These are phyloP conservation scores for Danaus melanippus DNA, from an alignment of 1,140 invertebrate genomes.

Conservation along the genomic window DNA sequence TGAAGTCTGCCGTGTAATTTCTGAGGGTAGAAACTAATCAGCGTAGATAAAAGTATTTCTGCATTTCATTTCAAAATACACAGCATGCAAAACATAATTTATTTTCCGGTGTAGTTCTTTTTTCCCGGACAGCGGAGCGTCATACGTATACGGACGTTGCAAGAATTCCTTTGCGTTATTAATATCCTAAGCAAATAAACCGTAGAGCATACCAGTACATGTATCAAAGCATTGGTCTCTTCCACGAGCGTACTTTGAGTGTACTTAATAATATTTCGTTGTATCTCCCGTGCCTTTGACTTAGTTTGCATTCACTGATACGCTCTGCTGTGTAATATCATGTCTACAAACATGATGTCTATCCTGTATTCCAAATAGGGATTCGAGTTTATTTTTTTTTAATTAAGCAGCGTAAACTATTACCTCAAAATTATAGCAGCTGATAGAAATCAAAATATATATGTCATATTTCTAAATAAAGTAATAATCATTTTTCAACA, in stretches of 20 bases:
- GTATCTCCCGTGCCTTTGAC: conserved; percentile 17
- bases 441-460: too few species aligned
- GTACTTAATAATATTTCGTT: conserved; percentile 16
- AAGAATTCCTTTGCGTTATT: conserved; percentile 18
- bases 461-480: too few species aligned
- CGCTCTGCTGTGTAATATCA: conserved; percentile 13
- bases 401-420: conserved; percentile 3
- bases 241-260: conserved; percentile 10
- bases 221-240: conserved; percentile 14
- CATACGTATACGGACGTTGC: conserved; percentile 6
- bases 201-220: conserved; percentile 6
- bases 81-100: conserved; percentile 10
- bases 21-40: too few species aligned
- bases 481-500: too few species aligned
- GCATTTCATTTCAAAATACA: conserved; percentile 8
- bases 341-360: conserved; percentile 8
- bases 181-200: conserved; percentile 18
- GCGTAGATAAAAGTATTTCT: neutral
- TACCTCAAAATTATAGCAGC: neutral
- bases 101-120: conserved; percentile 9
- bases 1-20: too few species aligned
- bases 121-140: conserved; percentile 7
- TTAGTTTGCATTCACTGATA: conserved; percentile 16
- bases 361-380: conserved; percentile 10
- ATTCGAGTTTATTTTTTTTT: conserved; percentile 11